A percentile compares a stretch with the other conserved stretches of the same genome.
phyloP scores from a whole-genome alignment of 2,797 vertebrate species.

The Bucorvus abyssinicus region DNA sequence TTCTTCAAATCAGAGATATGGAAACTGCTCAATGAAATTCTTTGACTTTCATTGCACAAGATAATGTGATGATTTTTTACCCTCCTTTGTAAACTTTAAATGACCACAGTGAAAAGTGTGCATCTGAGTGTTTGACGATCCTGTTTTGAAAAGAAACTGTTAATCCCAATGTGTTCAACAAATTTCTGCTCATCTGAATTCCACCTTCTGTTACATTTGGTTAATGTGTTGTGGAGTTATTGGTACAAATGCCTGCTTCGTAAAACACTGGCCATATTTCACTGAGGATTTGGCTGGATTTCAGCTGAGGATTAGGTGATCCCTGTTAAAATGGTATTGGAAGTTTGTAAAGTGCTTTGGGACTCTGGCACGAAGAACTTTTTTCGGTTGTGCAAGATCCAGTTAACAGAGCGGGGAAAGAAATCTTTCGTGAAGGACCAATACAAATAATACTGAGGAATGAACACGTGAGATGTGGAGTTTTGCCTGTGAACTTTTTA shows the following conservation, averaged over 20 bases:
- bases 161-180: background rate
- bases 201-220: background rate
- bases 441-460: background rate
- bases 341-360: background rate
- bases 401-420: background rate
- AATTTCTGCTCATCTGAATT: background rate
- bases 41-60: background rate
- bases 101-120: background rate
- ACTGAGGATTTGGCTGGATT: background rate
- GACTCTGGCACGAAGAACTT: background rate
- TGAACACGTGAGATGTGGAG: background rate
- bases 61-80: background rate
- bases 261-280: background rate
- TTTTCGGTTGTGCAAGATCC: background rate
- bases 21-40: background rate
- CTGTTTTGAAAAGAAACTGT: background rate
- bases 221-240: background rate
- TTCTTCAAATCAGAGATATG: background rate
- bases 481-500: background rate
- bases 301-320: slow-evolving; percentile 2
- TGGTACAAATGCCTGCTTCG: background rate
- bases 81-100: background rate
- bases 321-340: background rate
- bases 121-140: background rate
- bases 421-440: background rate